A percentile compares a stretch with the other conserved stretches of the same genome.
Evolutionary conservation across 2,888 invertebrate species (phyloP).

Genomic region (Sesia bembeciformis): DNA sequence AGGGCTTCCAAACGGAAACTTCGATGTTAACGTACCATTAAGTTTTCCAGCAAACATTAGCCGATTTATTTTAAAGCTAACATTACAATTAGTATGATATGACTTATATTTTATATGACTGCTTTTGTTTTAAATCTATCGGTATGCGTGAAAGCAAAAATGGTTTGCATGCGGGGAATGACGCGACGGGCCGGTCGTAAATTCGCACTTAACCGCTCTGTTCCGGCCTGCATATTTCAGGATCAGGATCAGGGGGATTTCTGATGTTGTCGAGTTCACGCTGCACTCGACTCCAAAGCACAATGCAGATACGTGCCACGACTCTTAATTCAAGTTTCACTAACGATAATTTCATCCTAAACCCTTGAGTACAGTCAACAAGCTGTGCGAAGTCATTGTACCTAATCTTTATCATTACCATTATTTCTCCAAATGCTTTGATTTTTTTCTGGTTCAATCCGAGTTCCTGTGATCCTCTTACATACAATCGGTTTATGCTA

Average conservation of each 20-base stretch:
- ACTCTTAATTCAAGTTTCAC: neutral
- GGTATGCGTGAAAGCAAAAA: constrained; percentile 32
- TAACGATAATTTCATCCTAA: no score
- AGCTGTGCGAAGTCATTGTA: no score
- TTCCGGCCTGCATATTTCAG: constrained; percentile 42
- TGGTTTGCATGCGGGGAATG: constrained; percentile 31
- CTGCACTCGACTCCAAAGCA: constrained; percentile 20
- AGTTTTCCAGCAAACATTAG: no score
- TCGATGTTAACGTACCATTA: no score
- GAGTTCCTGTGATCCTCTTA: no score
- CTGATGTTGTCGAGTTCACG: constrained; percentile 22
- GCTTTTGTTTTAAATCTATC: constrained; percentile 22
- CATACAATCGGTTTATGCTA: no score
- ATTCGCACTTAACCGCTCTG: constrained; percentile 36
- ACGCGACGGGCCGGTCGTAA: constrained; percentile 25
- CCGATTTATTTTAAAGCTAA: no score
- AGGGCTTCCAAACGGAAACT: no score
- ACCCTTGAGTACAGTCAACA: no score
- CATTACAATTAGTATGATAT: neutral
- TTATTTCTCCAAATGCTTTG: no score
- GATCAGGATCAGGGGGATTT: constrained; percentile 28
- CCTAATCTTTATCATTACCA: no score
- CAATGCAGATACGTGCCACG: neutral
- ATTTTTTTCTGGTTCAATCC: no score
- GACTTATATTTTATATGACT: constrained; percentile 10